Evolutionary conservation across 2,797 vertebrate species (phyloP), one percentile per base, ranked within the genome.

Genomic region (Yasuhikotakia modesta): DNA sequence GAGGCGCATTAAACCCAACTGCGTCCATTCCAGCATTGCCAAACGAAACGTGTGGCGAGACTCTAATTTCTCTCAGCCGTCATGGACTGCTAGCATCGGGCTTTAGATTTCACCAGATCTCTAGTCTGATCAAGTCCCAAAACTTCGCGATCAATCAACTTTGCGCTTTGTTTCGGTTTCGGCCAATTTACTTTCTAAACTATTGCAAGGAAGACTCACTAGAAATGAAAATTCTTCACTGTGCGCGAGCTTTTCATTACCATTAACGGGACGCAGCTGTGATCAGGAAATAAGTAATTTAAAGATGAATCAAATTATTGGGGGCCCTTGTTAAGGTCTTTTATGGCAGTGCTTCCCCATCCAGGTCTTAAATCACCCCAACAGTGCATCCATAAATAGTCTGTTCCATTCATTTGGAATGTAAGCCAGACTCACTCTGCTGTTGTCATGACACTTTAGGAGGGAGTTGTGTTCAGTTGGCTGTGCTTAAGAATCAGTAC

Each of bases 131-230:
- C 88, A 90, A 89, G 90, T 89, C 86, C 2, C 81, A 81, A 85
- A 86, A 89, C 80, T 27, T 81, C 87, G 87, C 83, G 85, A 91
- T 91, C 82, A 89, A 90, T 92, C 89, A 90, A 67, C 57, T 68
- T 65, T 30, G 35, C 69, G 61, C 30, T 81, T 83, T 52, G 80
- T 92, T 91, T 88, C 89, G 79, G 88, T 91, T 92, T 89, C 85
- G 79, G 32, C n/a, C 60, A 50, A 66, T 43, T n/a, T 2, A 16
- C 50, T 71, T 35, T 50, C 13, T 22, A 65, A 71, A 2, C 6
- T 11, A 24, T 14, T n/a, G 48, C 39, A 10, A 24, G n/a, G 35
- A 27, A 57, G 27, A 32, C 19, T 63, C n/a, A n/a, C n/a, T n/a
- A n/a, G n/a, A n/a, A n/a, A n/a, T n/a, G n/a, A n/a, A n/a, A n/a